Base-by-base conservation (phyloP, 1,140 invertebrate genomes). In the Zeugodacus cucurbitae region DNA sequence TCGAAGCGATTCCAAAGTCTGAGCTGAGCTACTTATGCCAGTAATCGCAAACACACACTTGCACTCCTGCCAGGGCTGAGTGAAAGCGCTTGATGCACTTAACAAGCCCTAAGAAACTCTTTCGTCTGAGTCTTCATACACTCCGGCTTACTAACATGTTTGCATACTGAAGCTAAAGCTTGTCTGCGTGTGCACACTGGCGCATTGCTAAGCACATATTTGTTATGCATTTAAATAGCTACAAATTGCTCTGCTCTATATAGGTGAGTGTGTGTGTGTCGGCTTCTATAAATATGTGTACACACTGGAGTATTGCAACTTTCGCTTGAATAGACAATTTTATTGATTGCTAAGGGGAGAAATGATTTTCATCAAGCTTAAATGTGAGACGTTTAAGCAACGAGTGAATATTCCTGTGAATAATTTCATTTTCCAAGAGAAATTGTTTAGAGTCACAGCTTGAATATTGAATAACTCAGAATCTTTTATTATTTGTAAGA, bases 191-290 rank as follows among this genome's bases (percentile, higher is more conserved):
- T 41, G 67, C 34, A 14, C 32, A 5, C 11, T 74, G 67, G 41
- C 41, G 17, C 22, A 41, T 82, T 48, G 41, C 74, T 82, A 20
- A 48, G 41, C 74, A 82, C 41, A 48, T 82, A 48, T 82, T 48
- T 82, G 74, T 48, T 48, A 82, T 82, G 41, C 74, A 82, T 82
- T 82, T 82, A 82, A 82, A 26, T 48, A 82, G 22, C 74, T 82
- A 54, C 74, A 82, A 82, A 82, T 29, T n/a, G 6, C n/a, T 29
- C 11, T 48, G 48, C 3, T 48, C n/a, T n/a, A 62, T 17, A 26
- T 26, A 1, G 0, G 2, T 62, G 10, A 7, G 58, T 62, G 10
- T 22, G 26, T 62, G n/a, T 62, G 10, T 8, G n/a, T 22, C n/a
- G 58, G 8, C n/a, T n/a, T 62, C 3, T n/a, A 22, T 74, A 11